phyloP scores from a whole-genome alignment of 2,113 vertebrate species.

The Pseudopipra pipra region DNA sequence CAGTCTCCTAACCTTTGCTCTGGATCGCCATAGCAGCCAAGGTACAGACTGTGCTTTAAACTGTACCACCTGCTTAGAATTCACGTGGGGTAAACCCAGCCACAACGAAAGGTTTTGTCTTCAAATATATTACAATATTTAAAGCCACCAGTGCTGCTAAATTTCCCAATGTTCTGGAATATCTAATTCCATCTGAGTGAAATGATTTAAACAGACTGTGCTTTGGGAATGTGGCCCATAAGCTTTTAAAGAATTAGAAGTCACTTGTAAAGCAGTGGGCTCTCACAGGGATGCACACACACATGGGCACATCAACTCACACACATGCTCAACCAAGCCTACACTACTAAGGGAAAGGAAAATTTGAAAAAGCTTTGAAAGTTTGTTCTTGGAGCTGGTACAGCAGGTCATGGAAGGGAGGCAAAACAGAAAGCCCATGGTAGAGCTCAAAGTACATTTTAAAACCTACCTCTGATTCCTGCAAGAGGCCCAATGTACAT shows the following conservation, averaged over 20 bases:
- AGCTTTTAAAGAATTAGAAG: not conserved
- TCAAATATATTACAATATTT: not conserved
- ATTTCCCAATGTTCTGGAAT: not conserved
- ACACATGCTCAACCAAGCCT: not conserved
- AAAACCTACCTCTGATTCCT: not conserved
- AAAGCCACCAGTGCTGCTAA: not conserved
- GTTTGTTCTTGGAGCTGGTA: not conserved
- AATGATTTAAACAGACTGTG: not conserved
- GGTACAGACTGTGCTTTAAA: not conserved
- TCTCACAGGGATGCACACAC: not conserved
- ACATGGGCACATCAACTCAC: accelerated
- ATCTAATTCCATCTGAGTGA: not conserved
- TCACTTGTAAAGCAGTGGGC: not conserved
- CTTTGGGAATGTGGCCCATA: not conserved
- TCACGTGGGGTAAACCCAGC: not conserved
- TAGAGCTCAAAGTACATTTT: not conserved
- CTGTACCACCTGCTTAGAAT: constrained; percentile 43
- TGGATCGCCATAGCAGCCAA: not conserved
- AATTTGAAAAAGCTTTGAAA: not conserved
- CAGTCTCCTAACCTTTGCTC: not conserved
- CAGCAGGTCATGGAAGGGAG: not conserved
- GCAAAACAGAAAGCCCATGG: not conserved
- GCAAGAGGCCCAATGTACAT: not conserved
- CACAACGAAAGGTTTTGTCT: constrained; percentile 19
- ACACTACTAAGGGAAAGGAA: not conserved